phyloP scores from a whole-genome alignment of 1,140 invertebrate genomes.

The Tetragnatha versicolor region DNA sequence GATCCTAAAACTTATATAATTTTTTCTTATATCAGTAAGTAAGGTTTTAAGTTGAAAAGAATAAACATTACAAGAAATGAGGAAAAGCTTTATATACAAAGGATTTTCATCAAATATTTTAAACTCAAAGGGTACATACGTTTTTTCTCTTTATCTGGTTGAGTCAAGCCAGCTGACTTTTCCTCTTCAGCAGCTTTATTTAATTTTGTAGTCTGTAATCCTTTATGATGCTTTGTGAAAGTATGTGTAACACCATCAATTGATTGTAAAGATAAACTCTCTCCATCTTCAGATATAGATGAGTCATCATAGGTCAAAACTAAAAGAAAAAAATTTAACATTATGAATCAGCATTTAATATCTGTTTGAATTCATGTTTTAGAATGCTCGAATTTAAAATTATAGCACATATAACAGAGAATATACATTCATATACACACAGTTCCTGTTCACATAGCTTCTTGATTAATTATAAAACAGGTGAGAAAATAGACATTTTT shows the following conservation, averaged over 20 bases:
- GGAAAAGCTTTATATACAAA: not conserved
- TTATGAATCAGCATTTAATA: no score
- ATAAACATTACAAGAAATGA: not conserved
- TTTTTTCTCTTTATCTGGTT: constrained; percentile 52
- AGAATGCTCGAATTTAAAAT: no score
- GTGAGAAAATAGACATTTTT: no score
- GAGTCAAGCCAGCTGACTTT: constrained; percentile 56
- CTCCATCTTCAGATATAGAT: constrained; percentile 86
- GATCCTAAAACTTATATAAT: no score
- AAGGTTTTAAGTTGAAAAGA: not conserved
- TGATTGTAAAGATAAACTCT: constrained; percentile 77
- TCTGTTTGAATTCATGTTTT: no score
- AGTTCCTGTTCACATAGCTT: no score
- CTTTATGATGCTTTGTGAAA: constrained; percentile 38
- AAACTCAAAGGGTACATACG: not conserved
- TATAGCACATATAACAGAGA: no score
- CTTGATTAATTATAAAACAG: no score
- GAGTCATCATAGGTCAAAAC: constrained; percentile 98
- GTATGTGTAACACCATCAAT: constrained; percentile 66
- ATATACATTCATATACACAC: no score
- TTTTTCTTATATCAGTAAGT: not conserved
- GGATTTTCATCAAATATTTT: not conserved
- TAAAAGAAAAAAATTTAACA: constrained; percentile 65
- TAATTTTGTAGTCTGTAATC: no score
- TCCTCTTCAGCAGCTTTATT: constrained; percentile 81